Evolutionary conservation across 92 coral and sea anemone species (phyloP).

Genomic region (Siderastrea radians): DNA sequence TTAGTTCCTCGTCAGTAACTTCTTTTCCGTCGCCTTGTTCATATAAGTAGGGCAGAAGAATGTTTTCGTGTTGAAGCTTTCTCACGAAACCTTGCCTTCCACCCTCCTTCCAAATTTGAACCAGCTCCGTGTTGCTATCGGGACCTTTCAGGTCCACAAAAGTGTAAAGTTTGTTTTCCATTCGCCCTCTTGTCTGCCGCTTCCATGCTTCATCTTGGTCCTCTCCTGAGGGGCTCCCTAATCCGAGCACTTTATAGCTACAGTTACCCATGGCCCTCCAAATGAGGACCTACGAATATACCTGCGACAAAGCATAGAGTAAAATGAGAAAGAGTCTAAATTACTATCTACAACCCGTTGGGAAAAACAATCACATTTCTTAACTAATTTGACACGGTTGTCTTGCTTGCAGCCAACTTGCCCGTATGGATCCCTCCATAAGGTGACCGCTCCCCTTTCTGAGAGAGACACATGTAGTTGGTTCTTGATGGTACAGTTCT

Average conservation of each 20-base stretch:
- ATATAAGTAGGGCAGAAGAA: constrained; percentile 68
- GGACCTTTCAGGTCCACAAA: constrained; percentile 79
- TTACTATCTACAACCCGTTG: not conserved
- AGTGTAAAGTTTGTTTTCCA: constrained; percentile 73
- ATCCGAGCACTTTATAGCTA: constrained; percentile 41
- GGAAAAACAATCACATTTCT: not conserved
- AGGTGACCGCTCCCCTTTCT: too few species aligned
- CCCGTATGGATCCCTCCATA: too few species aligned
- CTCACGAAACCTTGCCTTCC: constrained; percentile 38
- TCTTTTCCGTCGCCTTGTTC: constrained; percentile 71
- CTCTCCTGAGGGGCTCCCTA: constrained; percentile 32
- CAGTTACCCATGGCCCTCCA: constrained; percentile 71
- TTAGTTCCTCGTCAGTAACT: constrained; percentile 67
- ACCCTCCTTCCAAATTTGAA: constrained; percentile 69
- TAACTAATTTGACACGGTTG: too few species aligned
- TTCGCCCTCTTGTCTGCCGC: constrained; percentile 68
- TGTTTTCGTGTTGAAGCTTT: constrained; percentile 41
- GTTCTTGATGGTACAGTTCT: too few species aligned
- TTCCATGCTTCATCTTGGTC: constrained; percentile 72
- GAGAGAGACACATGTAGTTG: too few species aligned
- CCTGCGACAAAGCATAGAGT: not conserved
- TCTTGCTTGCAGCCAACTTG: too few species aligned
- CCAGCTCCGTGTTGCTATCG: constrained; percentile 57
- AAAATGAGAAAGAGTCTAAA: not conserved
- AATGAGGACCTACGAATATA: not conserved